Evolutionary conservation across 2,113 vertebrate species (phyloP).

Genomic region (Bos indicus): DNA sequence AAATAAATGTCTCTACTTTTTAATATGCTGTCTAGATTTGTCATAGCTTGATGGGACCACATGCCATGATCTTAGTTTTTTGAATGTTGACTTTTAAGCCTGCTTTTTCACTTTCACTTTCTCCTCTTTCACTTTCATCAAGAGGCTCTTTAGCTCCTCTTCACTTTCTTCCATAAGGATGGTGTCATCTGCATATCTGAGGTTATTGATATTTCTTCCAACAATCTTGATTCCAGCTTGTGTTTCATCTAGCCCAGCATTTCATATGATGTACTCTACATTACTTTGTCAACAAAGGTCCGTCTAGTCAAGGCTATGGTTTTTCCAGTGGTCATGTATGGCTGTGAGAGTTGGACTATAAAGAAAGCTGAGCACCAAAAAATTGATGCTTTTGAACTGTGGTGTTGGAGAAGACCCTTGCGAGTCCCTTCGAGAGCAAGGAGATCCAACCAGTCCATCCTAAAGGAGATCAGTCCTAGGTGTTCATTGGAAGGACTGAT

Average conservation of each 20-base stretch:
- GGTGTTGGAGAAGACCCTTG: neutral
- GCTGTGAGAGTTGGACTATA: neutral
- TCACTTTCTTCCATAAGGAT: neutral
- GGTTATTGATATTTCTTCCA: neutral
- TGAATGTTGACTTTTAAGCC: neutral
- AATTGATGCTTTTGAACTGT: neutral
- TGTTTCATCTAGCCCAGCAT: neutral
- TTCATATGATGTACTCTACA: neutral
- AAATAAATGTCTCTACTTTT: neutral
- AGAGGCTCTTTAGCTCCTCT: neutral
- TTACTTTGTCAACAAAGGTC: neutral
- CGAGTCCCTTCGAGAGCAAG: neutral
- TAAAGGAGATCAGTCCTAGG: neutral
- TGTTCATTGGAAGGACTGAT: neutral
- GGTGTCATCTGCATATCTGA: neutral
- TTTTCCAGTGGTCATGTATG: neutral
- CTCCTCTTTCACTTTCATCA: neutral
- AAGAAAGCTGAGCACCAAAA: accelerated
- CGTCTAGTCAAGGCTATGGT: neutral
- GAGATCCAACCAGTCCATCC: neutral
- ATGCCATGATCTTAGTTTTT: neutral
- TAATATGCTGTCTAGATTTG: neutral
- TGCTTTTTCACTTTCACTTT: neutral
- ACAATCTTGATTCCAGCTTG: neutral
- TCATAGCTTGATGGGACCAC: neutral